Evolutionary conservation across 2,888 invertebrate genomes (phyloP), one percentile per base, ranked within the genome.

Genomic region (Hirtodrosophila duncani): DNA sequence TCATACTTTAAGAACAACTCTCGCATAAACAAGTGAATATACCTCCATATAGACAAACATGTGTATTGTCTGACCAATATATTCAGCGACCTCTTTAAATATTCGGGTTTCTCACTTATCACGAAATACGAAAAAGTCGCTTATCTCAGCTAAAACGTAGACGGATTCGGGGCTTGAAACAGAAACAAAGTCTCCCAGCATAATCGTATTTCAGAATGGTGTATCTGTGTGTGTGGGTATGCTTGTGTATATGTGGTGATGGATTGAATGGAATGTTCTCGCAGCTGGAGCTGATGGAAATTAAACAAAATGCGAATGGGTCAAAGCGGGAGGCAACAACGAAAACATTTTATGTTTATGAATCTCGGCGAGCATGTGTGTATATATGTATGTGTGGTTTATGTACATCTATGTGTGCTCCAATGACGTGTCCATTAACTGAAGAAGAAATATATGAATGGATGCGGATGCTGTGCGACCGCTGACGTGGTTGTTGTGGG

Each of bases 231-330:
- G 18, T 27, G 53, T 48, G 31, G n/a, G n/a, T n/a, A n/a, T n/a
- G n/a, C n/a, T n/a, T n/a, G n/a, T n/a, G n/a, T n/a, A n/a, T n/a
- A n/a, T n/a, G n/a, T n/a, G n/a, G n/a, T n/a, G n/a, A n/a, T n/a
- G n/a, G n/a, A n/a, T n/a, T n/a, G 23, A 18, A 39, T 46, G 65
- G 77, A 80, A 71, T 80, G 78, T 77, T 80, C 72, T 80, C 72
- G 81, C 72, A 72, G 72, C 81, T 80, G 81, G 72, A 77, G 81
- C 72, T 68, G 72, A 78, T 80, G 81, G 72, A 77, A 74, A 58
- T 71, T 43, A 67, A 64, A 57, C 68, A n/a, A n/a, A n/a, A n/a
- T n/a, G n/a, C n/a, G n/a, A n/a, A n/a, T n/a, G n/a, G 63, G 39
- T 44, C 61, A 51, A 55, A 66, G 29, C 61, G 24, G 44, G 45